Conservation (phyloP, 2,888 invertebrate species). For the Morinoia aosen region DNA sequence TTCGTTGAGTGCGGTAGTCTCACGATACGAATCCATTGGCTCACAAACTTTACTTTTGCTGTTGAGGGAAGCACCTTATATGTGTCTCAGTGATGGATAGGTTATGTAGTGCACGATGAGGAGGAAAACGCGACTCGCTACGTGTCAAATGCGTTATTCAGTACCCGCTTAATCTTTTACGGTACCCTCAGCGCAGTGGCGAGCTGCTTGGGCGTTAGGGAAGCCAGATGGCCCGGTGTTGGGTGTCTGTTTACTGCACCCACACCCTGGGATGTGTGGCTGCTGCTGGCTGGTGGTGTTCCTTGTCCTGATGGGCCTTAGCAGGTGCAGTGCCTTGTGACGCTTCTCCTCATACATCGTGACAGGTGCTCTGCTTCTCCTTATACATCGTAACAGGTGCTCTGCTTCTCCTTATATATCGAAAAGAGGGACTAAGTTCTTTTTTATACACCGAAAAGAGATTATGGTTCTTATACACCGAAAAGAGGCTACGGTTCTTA, state of each 20-base stretch:
- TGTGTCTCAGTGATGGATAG: background rate
- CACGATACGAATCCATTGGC: background rate
- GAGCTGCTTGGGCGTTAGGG: background rate
- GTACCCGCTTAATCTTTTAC: background rate
- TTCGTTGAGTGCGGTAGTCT: background rate
- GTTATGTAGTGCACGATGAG: background rate
- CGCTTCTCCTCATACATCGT: no score
- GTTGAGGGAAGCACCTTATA: background rate
- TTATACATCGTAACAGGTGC: no score
- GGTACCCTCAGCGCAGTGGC: background rate
- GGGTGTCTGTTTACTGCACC: constrained; percentile 13
- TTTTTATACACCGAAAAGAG: no score
- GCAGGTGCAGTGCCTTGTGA: background rate
- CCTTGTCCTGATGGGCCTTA: background rate
- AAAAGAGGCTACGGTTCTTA: no score
- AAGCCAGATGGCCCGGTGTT: constrained; percentile 26
- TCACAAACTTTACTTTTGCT: background rate
- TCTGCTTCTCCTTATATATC: no score
- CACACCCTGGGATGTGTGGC: background rate
- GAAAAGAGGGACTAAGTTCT: no score
- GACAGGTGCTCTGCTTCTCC: no score
- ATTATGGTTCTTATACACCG: no score
- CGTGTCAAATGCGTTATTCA: background rate
- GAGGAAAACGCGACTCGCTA: background rate
- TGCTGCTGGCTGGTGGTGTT: background rate